phyloP scores from a whole-genome alignment of 2,888 invertebrate species.

The Hyposoter didymator region DNA sequence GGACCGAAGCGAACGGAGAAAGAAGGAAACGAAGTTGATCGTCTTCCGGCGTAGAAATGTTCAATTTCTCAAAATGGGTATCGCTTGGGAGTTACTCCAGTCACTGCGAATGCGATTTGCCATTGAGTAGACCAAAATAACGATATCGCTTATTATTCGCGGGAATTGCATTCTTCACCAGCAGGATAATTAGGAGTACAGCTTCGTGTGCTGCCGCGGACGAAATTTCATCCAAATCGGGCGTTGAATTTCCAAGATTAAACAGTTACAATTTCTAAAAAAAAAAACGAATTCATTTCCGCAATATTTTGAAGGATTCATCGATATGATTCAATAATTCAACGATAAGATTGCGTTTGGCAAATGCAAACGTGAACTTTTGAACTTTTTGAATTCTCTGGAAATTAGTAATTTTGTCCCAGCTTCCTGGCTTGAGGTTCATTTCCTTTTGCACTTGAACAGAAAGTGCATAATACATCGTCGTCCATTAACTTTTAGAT shows the following conservation, averaged over 20 bases:
- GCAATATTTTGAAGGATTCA: too few species aligned
- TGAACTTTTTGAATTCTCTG: too few species aligned
- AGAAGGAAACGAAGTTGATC: conserved; percentile 19
- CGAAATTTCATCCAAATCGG: too few species aligned
- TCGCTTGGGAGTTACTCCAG: conserved; percentile 24
- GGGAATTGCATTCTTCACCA: neutral
- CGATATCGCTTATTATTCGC: neutral
- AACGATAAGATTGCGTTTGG: too few species aligned
- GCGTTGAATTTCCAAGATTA: too few species aligned
- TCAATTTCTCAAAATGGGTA: conserved; percentile 38
- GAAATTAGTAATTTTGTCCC: neutral
- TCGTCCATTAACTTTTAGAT: conserved; percentile 35
- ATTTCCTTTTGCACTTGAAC: neutral
- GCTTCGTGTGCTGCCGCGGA: too few species aligned
- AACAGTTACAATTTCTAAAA: too few species aligned
- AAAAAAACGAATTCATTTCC: too few species aligned
- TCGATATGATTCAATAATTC: too few species aligned
- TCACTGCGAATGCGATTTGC: conserved; percentile 33
- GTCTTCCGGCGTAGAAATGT: conserved; percentile 52
- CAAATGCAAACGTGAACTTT: too few species aligned
- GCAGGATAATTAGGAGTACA: neutral
- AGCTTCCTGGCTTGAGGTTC: conserved; percentile 2
- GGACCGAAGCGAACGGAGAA: neutral
- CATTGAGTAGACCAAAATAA: conserved; percentile 10
- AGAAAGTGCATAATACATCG: conserved; percentile 21